Base-by-base conservation (phyloP, 1,140 invertebrate species). In the Drosophila jambulina region DNA sequence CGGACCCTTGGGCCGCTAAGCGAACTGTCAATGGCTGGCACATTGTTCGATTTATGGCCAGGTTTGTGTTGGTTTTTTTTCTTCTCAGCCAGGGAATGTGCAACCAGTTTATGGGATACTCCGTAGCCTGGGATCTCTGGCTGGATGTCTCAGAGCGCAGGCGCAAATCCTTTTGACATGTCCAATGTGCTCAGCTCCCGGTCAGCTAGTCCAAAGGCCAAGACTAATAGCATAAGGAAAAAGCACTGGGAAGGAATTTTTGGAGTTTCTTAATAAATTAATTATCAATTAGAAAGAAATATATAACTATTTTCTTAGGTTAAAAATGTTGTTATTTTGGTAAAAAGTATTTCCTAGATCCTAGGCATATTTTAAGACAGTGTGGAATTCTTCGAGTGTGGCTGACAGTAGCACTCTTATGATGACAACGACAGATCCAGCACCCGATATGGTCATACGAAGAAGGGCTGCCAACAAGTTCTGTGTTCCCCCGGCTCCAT, bases 141-240 rank as follows among this genome's bases (percentile, higher is more conserved):
- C 29, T 57, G 67, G 32, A 58, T 40, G 32, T 46, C 56, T 58
- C 51, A 58, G 23, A 29, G 56, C 49, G 51, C 75, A 75, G 72
- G 42, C 51, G 57, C 61, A 80, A 83, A 84, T 84, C 76, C 81
- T 80, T 84, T 80, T 84, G 76, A 84, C 81, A 83, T 68, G 43
- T 83, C 71, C 80, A 64, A 49, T 63, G 61, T 64, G 58, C 51
- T 60, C 42, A 43, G 54, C n/a, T 48, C n/a, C 40, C 48, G 71
- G 60, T 21, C 40, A 61, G 63, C 42, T 63, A 23, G 21, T 68
- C 59, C 45, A 49, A 25, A 36, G 53, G 36, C 59, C 61, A 48
- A 54, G 62, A 58, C 78, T 79, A 82, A 77, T 76, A 76, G 72
- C 40, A 75, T 15, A 53, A 27, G 57, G 40, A 70, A 46, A 56